A percentile compares a stretch with the other conserved stretches of the same genome.
These are phyloP conservation scores for Drosophila basisetae DNA, from an alignment of 2,888 invertebrate genomes.

Conservation along the genomic window DNA sequence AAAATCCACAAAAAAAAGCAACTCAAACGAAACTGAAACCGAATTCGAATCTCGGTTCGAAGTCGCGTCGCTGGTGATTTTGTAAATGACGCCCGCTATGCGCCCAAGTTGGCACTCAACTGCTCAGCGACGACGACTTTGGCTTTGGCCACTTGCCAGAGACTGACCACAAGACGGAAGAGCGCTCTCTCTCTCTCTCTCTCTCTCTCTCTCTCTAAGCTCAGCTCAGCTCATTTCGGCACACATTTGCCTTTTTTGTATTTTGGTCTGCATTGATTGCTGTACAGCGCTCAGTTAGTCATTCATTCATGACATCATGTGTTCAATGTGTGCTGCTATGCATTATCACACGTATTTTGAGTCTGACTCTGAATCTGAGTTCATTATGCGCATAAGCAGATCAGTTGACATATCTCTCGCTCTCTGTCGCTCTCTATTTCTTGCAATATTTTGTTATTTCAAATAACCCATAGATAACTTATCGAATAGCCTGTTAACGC, in stretches of 20 bases:
- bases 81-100: slow-evolving; percentile 66
- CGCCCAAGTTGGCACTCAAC: slow-evolving; percentile 74
- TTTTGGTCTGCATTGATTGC: slow-evolving; percentile 41
- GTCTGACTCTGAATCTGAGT: slow-evolving; percentile 2
- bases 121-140: slow-evolving; percentile 35
- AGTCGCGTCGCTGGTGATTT: slow-evolving; percentile 31
- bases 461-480: slow-evolving; percentile 48
- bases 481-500: slow-evolving; percentile 48
- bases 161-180: slow-evolving; percentile 45
- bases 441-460: not conserved
- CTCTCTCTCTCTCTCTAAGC: not conserved
- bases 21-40: slow-evolving; percentile 26
- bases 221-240: slow-evolving; percentile 12
- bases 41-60: slow-evolving; percentile 35
- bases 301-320: slow-evolving; percentile 50
- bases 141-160: slow-evolving; percentile 5
- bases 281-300: slow-evolving; percentile 51
- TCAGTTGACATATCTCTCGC: slow-evolving; percentile 1
- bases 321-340: slow-evolving; percentile 35
- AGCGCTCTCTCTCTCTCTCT: slow-evolving; percentile 15
- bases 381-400: slow-evolving; percentile 5
- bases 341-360: slow-evolving; percentile 27
- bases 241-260: slow-evolving; percentile 21
- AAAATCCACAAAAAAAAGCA: slow-evolving; percentile 16
- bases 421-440: not conserved